Base-by-base conservation (phyloP, 2,888 invertebrate genomes). In the Macaria liturata region DNA sequence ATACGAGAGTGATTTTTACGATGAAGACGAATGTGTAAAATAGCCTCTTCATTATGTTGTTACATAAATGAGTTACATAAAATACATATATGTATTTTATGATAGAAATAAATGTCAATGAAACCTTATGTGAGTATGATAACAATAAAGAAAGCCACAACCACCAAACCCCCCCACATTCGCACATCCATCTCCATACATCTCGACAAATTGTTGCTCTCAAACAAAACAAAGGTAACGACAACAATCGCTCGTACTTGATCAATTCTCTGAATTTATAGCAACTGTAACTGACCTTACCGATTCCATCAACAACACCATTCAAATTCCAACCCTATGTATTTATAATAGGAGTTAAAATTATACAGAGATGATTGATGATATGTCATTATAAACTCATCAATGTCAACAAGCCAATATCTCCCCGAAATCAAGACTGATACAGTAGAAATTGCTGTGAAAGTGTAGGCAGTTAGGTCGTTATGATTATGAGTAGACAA, bases 401-500 rank as follows among this genome's bases (percentile, higher is more conserved):
- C 42, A 42, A 0, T 4, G 9, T 8, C n/a, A 8, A 4, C 9
- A 42, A n/a, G 4, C 42, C 5, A 42, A 8, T 42, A 42, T 42
- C 42, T 8, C 6, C 42, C 8, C 1, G 5, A 4, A 8, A 8
- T n/a, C 42, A 42, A n/a, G 0, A 42, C 9, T 42, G 7, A 9
- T 40, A 60, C 6, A 32, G 54, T 49, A 31, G 30, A 32, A 40
- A 57, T 43, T 52, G 3, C 7, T 4, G 4, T 49, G 46, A 4
- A 31, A 43, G n/a, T 40, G 37, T 32, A 51, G 59, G 58, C 62
- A 6, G 3, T 42, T 63, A 20, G 43, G 75, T 57, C 67, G 55
- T 79, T 80, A 68, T 68, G 71, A 52, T 57, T 57, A 57, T 78
- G 70, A 65, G 59, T 8, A 60, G 67, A 58, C 83, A 90, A 88